phyloP scores from a whole-genome alignment of 2,888 invertebrate genomes.

The Agrilus cyanescens region DNA sequence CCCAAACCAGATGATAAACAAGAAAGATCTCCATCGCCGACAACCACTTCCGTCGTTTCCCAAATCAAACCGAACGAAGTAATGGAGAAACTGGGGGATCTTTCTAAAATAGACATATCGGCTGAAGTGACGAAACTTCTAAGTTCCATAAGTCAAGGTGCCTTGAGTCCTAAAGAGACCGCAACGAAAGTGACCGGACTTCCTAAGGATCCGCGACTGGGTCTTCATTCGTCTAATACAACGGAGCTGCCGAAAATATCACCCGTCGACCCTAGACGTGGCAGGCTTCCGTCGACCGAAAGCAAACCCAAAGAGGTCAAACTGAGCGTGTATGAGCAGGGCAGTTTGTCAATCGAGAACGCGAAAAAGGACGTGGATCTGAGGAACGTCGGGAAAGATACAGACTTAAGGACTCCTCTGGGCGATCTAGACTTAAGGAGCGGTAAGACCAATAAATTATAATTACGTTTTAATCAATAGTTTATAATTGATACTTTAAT shows the following conservation, averaged over 20 bases:
- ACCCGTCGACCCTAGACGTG: constrained; percentile 18
- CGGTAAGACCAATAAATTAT: constrained; percentile 17
- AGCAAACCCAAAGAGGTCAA: constrained; percentile 28
- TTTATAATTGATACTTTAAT: constrained; percentile 17
- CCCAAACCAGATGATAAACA: constrained; percentile 24
- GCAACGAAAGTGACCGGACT: constrained; percentile 3
- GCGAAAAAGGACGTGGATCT: constrained; percentile 42
- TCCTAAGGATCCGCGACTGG: constrained; percentile 15
- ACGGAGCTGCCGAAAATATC: constrained; percentile 10
- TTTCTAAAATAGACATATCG: constrained; percentile 62
- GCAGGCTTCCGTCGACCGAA: constrained; percentile 20
- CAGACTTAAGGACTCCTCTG: constrained; percentile 44
- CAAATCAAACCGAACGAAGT: constrained; percentile 43
- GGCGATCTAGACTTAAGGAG: constrained; percentile 54
- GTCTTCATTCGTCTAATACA: constrained; percentile 1
- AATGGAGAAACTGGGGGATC: constrained; percentile 53
- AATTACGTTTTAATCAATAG: not conserved
- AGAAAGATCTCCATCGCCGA: not conserved
- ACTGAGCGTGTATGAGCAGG: constrained; percentile 49
- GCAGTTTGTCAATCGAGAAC: constrained; percentile 42
- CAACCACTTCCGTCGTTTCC: constrained; percentile 9
- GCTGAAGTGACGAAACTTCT: constrained; percentile 59
- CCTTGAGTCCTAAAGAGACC: constrained; percentile 5
- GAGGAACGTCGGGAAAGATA: constrained; percentile 33
- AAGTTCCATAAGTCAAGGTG: constrained; percentile 39